These are phyloP conservation scores for Cyprinus carpio DNA, from an alignment of 2,113 vertebrate genomes.

Conservation along the genomic window DNA sequence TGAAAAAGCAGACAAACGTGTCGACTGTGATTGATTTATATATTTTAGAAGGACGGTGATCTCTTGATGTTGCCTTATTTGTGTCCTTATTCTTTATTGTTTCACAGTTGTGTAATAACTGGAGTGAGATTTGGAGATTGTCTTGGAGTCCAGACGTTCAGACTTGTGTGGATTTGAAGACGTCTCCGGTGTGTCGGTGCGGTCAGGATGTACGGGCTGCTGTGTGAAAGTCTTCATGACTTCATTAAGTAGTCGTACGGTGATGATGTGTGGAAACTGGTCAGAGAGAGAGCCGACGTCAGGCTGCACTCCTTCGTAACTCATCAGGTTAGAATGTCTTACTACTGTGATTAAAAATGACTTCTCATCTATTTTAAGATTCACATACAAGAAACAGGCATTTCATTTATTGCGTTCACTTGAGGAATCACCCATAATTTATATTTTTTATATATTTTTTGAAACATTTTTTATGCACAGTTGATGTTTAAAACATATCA, in stretches of 20 bases:
- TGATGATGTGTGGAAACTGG: conserved; percentile 78
- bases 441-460: too few relatives aligned
- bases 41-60: neutral
- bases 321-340: conserved; percentile 67
- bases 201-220: conserved; percentile 73
- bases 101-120: neutral
- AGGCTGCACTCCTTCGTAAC: conserved; percentile 77
- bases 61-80: neutral
- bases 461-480: too few relatives aligned
- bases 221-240: conserved; percentile 79
- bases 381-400: neutral
- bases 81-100: neutral
- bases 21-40: neutral
- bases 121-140: neutral
- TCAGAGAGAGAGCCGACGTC: conserved; percentile 75
- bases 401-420: neutral
- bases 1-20: neutral
- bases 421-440: too few relatives aligned
- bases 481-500: too few relatives aligned
- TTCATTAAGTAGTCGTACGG: conserved; percentile 79
- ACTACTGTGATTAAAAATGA: neutral
- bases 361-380: neutral
- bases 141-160: neutral
- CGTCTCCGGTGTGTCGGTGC: neutral
- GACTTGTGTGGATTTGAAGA: neutral